These are phyloP conservation scores for Tangachromis dhanisi DNA, from an alignment of 2,113 vertebrate genomes.

Conservation along the genomic window DNA sequence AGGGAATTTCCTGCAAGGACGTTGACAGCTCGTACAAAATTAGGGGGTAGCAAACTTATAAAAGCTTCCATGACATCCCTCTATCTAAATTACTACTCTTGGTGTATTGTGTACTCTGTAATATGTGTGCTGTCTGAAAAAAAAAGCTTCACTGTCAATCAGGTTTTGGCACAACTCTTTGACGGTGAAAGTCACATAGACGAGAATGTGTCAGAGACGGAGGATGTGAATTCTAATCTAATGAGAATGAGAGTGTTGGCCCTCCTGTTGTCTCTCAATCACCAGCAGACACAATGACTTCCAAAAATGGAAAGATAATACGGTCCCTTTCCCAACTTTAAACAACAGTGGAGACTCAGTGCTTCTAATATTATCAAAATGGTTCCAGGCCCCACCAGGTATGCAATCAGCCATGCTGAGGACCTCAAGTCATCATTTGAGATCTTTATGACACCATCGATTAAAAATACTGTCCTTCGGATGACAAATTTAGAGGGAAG, in stretches of 20 bases:
- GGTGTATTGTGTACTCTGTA: background rate
- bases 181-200: background rate
- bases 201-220: background rate
- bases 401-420: background rate
- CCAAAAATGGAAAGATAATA: accelerated
- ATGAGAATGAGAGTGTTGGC: accelerated
- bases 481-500: background rate
- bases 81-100: background rate
- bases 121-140: background rate
- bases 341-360: background rate
- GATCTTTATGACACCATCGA: background rate
- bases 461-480: background rate
- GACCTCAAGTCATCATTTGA: background rate
- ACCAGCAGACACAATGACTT: background rate
- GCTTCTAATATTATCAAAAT: background rate
- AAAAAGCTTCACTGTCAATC: background rate
- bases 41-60: background rate
- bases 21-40: accelerated
- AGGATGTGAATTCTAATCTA: background rate
- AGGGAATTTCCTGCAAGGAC: background rate
- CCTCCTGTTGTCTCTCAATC: background rate
- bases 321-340: background rate
- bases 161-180: background rate
- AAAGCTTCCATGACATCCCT: background rate
- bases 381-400: background rate